Base-by-base conservation (phyloP, 2,888 invertebrate species). In the Agonopterix arenella region DNA sequence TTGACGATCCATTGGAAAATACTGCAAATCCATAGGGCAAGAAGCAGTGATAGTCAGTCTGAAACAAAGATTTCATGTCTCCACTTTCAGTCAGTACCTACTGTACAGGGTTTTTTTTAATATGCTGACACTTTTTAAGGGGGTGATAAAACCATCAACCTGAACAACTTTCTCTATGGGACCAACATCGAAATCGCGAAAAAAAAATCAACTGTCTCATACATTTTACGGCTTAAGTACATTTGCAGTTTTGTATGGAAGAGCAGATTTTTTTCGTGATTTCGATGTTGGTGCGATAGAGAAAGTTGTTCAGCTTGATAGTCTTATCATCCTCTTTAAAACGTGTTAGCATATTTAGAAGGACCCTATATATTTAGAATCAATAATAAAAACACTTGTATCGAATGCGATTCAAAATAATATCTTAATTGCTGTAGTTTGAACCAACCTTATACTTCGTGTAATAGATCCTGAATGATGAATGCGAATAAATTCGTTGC, bases 401-500 rank as follows among this genome's bases (percentile, higher is more conserved):
- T 28, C 28, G 5, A 28, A 28, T 28, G 28, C 7, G 28, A 28
- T 1, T 28, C 28, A 1, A 28, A 28, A 28, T 7, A 28, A 28
- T 7, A 7, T 28, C 5, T 28, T 28, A 28, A 28, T 28, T 28
- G 28, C 18, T 18, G 2, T 28, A 28, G 28, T 28, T 28, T 28
- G n/a, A 40, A 48, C 91, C 92, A 89, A 96, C 97, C 97, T 94
- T 91, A 97, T 97, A 90, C 97, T 97, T 80, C 97, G 92, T 64
- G 97, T 96, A 78, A 97, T 96, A 85, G 96, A 96, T 80, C 97
- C 98, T 70, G 96, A 95, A 85, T 97, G 95, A 89, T 96, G 96
- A 83, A 98, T 97, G 68, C 98, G 93, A 84, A 98, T 96, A 91
- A 98, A 98, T 90, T 98, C 99, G 91, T 99, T 99, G 90, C 98